Conservation (phyloP, 2,797 vertebrate genomes). For the Moxostoma hubbsi region DNA sequence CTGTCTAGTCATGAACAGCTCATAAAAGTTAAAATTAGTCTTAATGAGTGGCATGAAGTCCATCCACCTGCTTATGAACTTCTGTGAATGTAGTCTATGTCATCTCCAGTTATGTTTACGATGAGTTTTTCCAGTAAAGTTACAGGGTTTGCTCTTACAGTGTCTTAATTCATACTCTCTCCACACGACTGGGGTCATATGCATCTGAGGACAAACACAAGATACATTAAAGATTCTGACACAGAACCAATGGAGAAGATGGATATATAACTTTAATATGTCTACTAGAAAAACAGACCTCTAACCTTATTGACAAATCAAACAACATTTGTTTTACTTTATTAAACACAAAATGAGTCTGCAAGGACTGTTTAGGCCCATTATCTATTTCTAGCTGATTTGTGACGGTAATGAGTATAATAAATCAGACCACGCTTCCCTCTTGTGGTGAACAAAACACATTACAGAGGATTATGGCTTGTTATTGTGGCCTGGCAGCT, state of each 20-base stretch:
- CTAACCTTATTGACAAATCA: neutral
- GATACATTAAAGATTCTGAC: constrained; percentile 18
- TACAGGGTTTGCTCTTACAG: constrained; percentile 63
- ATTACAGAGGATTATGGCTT: constrained; percentile 14
- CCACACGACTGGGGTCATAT: constrained; percentile 95
- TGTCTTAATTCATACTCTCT: constrained; percentile 84
- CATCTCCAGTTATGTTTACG: constrained; percentile 3
- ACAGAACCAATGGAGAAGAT: constrained; percentile 21
- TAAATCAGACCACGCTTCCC: constrained; percentile 45
- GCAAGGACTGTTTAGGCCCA: neutral
- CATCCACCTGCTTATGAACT: constrained; percentile 35
- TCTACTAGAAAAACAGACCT: neutral
- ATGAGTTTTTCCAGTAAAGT: constrained; percentile 40
- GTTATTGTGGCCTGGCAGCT: neutral
- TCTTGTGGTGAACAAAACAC: constrained; percentile 54
- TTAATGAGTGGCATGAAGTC: constrained; percentile 9
- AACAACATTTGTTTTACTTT: neutral
- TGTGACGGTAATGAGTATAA: constrained; percentile 1
- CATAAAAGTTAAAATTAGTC: constrained; percentile 3
- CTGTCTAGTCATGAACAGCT: neutral
- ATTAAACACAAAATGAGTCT: too few relatives aligned
- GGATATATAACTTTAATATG: neutral
- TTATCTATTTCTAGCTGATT: neutral
- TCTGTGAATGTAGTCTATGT: neutral
- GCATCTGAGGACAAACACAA: constrained; percentile 74